Evolutionary conservation across 2,888 invertebrate genomes (phyloP).

Genomic region (Drosophila nr. perissopoda): DNA sequence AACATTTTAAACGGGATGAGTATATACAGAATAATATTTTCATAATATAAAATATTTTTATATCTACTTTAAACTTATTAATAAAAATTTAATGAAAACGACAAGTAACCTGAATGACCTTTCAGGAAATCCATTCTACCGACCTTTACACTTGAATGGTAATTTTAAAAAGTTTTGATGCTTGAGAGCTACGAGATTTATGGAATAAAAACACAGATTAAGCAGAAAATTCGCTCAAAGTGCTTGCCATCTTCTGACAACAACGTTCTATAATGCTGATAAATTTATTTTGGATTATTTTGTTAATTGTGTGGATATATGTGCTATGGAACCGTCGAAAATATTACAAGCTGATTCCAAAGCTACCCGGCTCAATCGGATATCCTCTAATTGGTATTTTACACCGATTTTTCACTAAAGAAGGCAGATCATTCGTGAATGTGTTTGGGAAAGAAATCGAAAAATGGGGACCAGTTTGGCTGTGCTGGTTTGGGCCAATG

Average conservation of each 20-base stretch:
- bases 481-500: slow-evolving; percentile 72
- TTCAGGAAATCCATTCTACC: background rate
- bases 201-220: slow-evolving; percentile 21
- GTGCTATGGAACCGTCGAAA: slow-evolving; percentile 72
- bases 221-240: background rate
- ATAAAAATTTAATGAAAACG: background rate
- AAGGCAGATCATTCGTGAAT: background rate
- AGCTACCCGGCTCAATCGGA: slow-evolving; percentile 70
- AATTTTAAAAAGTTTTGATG: background rate
- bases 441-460: slow-evolving; percentile 12
- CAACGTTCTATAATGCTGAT: slow-evolving; percentile 22
- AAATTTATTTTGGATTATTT: slow-evolving; percentile 33
- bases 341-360: slow-evolving; percentile 64
- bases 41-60: background rate
- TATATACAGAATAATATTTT: background rate
- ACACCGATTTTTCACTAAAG: slow-evolving; percentile 3
- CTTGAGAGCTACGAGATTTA: background rate
- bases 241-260: background rate
- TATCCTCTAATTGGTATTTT: slow-evolving; percentile 72
- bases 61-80: background rate
- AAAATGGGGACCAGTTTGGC: slow-evolving; percentile 57
- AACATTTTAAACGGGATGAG: background rate
- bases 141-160: background rate
- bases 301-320: slow-evolving; percentile 57
- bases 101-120: background rate